A percentile compares a stretch with the other conserved stretches of the same genome.
phyloP scores from a whole-genome alignment of 2,113 vertebrate genomes.

The Phalacrocorax pelagicus region DNA sequence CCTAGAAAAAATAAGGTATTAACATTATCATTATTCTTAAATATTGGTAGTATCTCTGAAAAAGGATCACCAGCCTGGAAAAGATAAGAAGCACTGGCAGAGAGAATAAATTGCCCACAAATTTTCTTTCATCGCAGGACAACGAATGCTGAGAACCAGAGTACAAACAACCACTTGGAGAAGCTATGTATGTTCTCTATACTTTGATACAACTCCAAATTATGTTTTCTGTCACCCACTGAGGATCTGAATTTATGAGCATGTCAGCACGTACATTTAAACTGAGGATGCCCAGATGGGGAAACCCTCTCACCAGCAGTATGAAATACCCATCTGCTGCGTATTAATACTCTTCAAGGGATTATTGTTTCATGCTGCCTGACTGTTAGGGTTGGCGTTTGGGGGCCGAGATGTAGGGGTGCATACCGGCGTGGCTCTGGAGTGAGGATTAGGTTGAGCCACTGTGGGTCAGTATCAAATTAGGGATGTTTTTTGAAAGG shows the following conservation, averaged over 20 bases:
- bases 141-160: not conserved
- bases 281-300: slow-evolving; percentile 37
- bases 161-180: not conserved
- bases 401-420: not conserved
- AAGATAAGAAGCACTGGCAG: not conserved
- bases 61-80: not conserved
- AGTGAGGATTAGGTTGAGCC: slow-evolving; percentile 27
- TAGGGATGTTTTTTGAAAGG: slow-evolving; percentile 9
- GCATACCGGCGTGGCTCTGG: not conserved
- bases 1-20: not conserved
- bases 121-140: not conserved
- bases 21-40: not conserved
- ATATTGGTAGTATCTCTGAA: not conserved
- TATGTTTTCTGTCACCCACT: slow-evolving; percentile 28
- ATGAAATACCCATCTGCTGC: slow-evolving; percentile 44
- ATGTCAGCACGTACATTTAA: not conserved
- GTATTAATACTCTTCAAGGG: slow-evolving; percentile 15
- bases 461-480: not conserved
- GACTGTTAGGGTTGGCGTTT: not conserved
- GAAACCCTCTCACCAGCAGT: slow-evolving; percentile 27
- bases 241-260: slow-evolving; percentile 30
- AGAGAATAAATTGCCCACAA: not conserved
- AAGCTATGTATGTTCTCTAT: not conserved
- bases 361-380: slow-evolving; percentile 54
- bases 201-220: not conserved